These are phyloP conservation scores for Neuroterus valhalla DNA, from an alignment of 1,140 invertebrate genomes.

Conservation along the genomic window DNA sequence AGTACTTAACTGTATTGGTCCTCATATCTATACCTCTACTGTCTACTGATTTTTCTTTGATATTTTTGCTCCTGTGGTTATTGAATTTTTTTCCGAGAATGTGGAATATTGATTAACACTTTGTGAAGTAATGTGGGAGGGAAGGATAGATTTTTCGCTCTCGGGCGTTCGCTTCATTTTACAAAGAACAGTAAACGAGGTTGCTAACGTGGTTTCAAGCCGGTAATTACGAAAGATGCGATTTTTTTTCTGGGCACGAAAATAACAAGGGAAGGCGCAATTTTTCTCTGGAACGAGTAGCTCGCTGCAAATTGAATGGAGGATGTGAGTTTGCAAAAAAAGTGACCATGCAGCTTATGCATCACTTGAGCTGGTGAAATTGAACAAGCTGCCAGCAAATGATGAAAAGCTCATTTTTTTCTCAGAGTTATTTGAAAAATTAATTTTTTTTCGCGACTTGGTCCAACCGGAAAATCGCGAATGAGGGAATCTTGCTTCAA, in stretches of 20 bases:
- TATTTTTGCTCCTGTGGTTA: too few species aligned
- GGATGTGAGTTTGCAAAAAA: neutral
- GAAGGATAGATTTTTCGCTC: constrained; percentile 20
- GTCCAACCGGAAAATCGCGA: too few species aligned
- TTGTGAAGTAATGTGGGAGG: neutral
- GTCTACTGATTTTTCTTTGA: too few species aligned
- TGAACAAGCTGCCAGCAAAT: constrained; percentile 18
- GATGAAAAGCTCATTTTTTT: neutral
- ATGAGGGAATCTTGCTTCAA: too few species aligned
- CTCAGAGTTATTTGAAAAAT: constrained; percentile 8
- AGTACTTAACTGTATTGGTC: too few species aligned
- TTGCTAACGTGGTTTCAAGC: constrained; percentile 28
- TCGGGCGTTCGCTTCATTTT: constrained; percentile 8
- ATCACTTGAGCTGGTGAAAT: neutral
- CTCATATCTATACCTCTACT: too few species aligned
- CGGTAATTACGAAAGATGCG: constrained; percentile 28
- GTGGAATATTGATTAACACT: neutral
- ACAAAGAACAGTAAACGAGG: constrained; percentile 26
- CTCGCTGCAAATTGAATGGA: constrained; percentile 3
- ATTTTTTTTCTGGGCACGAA: constrained; percentile 11
- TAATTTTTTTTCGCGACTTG: neutral
- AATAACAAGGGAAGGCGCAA: neutral
- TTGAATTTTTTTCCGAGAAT: neutral
- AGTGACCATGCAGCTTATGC: constrained; percentile 6
- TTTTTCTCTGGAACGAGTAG: neutral